phyloP scores from a whole-genome alignment of 2,113 vertebrate species.

The Plotosus lineatus region DNA sequence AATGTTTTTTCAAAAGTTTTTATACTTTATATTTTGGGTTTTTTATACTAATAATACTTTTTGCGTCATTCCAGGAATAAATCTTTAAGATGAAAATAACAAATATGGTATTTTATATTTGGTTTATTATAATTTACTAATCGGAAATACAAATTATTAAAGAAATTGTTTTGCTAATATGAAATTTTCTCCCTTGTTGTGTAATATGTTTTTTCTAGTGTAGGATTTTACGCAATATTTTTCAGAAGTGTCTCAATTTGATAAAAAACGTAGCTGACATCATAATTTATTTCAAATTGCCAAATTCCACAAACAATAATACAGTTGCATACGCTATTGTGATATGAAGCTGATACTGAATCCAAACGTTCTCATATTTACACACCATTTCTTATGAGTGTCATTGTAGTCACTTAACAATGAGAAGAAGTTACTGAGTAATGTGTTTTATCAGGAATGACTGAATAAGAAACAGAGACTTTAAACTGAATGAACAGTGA shows the following conservation, averaged over 20 bases:
- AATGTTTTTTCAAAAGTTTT: neutral
- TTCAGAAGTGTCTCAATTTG: conserved; percentile 55
- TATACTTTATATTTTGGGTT: neutral
- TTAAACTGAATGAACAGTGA: neutral
- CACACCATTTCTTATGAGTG: no score
- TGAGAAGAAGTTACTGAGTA: neutral
- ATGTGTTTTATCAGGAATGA: conserved; percentile 1
- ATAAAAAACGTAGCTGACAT: conserved; percentile 60
- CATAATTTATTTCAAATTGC: no score
- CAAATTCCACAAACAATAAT: no score
- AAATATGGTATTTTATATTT: no score
- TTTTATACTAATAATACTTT: neutral
- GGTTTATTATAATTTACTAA: neutral
- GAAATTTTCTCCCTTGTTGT: no score
- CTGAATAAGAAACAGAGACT: neutral
- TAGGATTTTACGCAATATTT: conserved; percentile 51
- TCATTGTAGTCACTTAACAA: neutral
- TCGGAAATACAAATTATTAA: neutral
- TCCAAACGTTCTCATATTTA: no score
- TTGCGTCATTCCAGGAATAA: neutral
- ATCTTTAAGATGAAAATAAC: neutral
- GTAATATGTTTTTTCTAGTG: no score
- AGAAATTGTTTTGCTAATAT: no score
- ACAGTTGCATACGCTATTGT: no score
- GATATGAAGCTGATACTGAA: no score